Evolutionary conservation across 2,888 invertebrate species (phyloP).

Genomic region (Netelia fuscicornis): DNA sequence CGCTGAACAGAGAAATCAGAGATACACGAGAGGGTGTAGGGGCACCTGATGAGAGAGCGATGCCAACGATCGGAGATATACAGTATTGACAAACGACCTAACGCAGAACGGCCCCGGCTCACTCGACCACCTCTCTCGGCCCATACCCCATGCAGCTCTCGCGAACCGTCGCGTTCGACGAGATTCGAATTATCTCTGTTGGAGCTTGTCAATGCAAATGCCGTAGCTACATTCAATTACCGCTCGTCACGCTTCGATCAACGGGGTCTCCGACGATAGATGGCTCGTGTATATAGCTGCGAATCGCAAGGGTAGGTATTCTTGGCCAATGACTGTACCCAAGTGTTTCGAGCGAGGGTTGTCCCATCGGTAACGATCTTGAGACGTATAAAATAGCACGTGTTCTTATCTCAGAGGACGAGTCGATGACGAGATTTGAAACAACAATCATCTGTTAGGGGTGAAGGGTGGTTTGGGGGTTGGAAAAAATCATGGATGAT

Average conservation of each 20-base stretch:
- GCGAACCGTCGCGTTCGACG: conserved; percentile 82
- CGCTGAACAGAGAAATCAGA: conserved; percentile 58
- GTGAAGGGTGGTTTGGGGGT: not conserved
- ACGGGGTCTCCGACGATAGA: conserved; percentile 71
- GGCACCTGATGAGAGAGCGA: conserved; percentile 61
- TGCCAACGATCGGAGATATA: conserved; percentile 66
- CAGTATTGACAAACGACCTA: conserved; percentile 84
- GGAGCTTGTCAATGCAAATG: conserved; percentile 84
- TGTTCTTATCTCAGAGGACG: not conserved
- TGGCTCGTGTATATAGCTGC: conserved; percentile 20
- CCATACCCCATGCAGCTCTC: conserved; percentile 61
- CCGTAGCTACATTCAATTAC: conserved; percentile 84
- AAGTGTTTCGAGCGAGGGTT: conserved; percentile 33
- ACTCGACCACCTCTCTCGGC: conserved; percentile 13
- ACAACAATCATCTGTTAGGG: not conserved
- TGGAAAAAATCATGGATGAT: not conserved
- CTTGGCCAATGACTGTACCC: conserved; percentile 33
- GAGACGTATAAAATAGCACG: not conserved
- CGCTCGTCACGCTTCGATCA: conserved; percentile 84
- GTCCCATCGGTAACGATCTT: conserved; percentile 6
- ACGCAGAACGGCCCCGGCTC: conserved; percentile 72
- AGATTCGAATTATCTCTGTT: conserved; percentile 84
- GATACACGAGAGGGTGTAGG: conserved; percentile 6
- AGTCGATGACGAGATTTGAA: not conserved
- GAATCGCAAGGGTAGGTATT: conserved; percentile 55